phyloP scores from a whole-genome alignment of 2,888 invertebrate species.

The Agrotis clavis region DNA sequence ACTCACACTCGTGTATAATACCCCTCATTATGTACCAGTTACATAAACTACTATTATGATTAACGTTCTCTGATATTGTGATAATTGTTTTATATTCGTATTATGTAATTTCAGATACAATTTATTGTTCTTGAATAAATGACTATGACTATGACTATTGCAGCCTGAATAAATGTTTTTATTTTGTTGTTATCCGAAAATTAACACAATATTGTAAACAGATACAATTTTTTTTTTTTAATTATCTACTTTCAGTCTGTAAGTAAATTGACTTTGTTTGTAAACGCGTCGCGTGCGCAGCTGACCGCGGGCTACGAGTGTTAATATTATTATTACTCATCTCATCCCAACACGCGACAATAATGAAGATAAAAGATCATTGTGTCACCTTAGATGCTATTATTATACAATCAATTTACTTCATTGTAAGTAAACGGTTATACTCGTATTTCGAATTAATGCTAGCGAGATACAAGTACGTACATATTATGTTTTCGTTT shows the following conservation, averaged over 20 bases:
- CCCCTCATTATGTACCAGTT: too few relatives aligned
- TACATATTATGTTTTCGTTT: not conserved
- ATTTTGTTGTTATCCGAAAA: not conserved
- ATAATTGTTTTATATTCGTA: too few relatives aligned
- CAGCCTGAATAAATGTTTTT: too few relatives aligned
- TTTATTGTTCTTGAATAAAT: too few relatives aligned
- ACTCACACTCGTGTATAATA: too few relatives aligned
- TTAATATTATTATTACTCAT: slow-evolving; percentile 45
- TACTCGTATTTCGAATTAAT: slow-evolving; percentile 31
- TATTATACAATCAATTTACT: slow-evolving; percentile 49
- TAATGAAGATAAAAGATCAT: slow-evolving; percentile 55
- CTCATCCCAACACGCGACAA: slow-evolving; percentile 44
- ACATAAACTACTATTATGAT: too few relatives aligned
- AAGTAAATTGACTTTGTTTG: slow-evolving; percentile 4
- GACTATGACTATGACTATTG: too few relatives aligned
- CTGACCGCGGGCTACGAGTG: slow-evolving; percentile 12
- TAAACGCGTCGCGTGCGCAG: slow-evolving; percentile 25
- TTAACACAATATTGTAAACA: not conserved
- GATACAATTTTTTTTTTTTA: not conserved
- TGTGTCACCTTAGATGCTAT: slow-evolving; percentile 56
- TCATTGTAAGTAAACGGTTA: slow-evolving; percentile 38
- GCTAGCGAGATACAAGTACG: slow-evolving; percentile 2
- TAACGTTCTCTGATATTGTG: too few relatives aligned
- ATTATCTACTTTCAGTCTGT: not conserved
- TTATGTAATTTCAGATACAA: too few relatives aligned